Conservation (phyloP, 2,113 vertebrate genomes). For the Saguinus imperator region DNA sequence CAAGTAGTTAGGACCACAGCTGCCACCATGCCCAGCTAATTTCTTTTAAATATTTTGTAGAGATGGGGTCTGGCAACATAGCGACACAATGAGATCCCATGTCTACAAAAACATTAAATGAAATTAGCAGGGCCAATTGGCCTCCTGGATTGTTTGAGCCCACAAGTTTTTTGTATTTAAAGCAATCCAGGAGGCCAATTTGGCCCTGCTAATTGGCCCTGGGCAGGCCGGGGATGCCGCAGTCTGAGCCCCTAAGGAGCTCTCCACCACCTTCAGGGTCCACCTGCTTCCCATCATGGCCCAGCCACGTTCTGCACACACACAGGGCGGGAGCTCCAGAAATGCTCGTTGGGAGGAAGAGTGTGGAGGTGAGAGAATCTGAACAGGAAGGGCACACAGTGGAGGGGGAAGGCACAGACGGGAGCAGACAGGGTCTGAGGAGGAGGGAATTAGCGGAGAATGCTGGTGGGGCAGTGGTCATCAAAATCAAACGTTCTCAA, state of each 20-base stretch:
- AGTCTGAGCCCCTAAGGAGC: neutral
- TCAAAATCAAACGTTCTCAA: neutral
- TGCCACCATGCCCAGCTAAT: neutral
- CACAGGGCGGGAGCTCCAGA: neutral
- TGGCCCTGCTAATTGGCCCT: no score
- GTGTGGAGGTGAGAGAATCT: neutral
- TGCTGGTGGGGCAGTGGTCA: neutral
- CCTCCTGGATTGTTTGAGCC: no score
- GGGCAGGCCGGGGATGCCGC: neutral
- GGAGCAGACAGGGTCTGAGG: neutral
- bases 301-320: neutral
- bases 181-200: no score
- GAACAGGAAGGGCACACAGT: neutral
- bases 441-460: neutral
- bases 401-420: neutral
- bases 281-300: neutral
- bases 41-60: no score
- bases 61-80: no score
- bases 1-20: neutral
- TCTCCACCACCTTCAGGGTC: neutral
- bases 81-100: no score
- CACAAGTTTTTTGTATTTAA: no score
- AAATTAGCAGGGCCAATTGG: no score
- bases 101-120: no score
- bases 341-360: neutral